Conservation (phyloP, 2,888 invertebrate species). For the Azorinus chamasolen region DNA sequence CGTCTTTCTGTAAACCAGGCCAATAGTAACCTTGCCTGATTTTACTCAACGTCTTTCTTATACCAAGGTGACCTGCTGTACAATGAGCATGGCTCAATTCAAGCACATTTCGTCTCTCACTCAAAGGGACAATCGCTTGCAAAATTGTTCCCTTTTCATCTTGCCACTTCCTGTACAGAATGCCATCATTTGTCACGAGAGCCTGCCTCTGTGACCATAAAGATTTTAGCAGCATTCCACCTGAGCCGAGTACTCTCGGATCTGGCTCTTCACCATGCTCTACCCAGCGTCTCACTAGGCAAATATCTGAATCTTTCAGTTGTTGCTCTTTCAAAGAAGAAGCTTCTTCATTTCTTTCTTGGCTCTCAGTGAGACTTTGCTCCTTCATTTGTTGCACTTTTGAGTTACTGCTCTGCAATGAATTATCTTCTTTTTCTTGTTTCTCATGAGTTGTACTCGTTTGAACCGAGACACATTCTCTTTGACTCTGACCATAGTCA, state of each 20-base stretch:
- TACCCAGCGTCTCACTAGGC: constrained; percentile 10
- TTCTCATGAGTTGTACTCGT: background rate
- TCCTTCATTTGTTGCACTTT: background rate
- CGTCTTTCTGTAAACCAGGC: constrained; percentile 25
- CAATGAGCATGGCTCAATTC: constrained; percentile 6
- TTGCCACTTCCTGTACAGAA: constrained; percentile 8
- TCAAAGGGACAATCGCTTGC: constrained; percentile 9
- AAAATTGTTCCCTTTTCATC: background rate
- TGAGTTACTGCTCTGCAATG: background rate
- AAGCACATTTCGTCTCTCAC: constrained; percentile 11
- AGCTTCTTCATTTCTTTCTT: background rate
- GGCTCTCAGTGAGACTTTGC: background rate
- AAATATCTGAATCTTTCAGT: constrained; percentile 11
- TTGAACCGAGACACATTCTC: no score
- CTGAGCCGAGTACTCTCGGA: background rate
- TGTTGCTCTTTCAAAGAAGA: background rate
- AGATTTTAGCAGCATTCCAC: constrained; percentile 6
- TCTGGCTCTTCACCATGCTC: background rate
- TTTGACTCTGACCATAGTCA: no score
- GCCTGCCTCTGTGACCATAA: constrained; percentile 11
- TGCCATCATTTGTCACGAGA: background rate
- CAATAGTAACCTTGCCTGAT: constrained; percentile 19
- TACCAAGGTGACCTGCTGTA: constrained; percentile 16
- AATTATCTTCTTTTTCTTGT: background rate
- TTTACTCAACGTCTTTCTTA: constrained; percentile 20